Percentiles rank a stretch among this genome's conserved stretches.
phyloP scores from a whole-genome alignment of 2,113 vertebrate species.

The Acanthochromis polyacanthus region DNA sequence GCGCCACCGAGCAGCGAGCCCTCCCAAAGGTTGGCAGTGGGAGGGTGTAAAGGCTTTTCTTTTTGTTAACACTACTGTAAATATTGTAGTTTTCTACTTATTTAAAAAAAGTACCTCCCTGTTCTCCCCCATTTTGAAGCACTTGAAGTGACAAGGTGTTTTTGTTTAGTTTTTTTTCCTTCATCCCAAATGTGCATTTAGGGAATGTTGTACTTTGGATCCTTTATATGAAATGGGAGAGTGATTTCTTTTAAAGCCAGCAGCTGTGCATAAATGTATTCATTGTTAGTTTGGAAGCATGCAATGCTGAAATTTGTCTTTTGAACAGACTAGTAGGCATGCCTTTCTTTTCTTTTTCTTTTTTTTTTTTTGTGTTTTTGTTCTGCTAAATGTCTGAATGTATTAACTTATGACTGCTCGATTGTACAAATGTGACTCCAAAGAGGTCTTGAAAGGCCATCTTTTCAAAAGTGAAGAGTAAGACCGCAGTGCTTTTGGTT shows the following conservation, averaged over 20 bases:
- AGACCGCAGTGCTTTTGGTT: conserved; percentile 29
- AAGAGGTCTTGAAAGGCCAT: conserved; percentile 7
- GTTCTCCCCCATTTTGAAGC: conserved; percentile 25
- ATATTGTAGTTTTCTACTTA: conserved; percentile 68
- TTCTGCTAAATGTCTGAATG: not conserved
- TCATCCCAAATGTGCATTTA: conserved; percentile 27
- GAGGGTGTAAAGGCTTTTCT: conserved; percentile 80
- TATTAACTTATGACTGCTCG: conserved; percentile 18
- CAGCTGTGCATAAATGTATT: conserved; percentile 40
- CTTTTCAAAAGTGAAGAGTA: not conserved
- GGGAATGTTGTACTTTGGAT: conserved; percentile 40
- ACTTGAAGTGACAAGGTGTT: not conserved
- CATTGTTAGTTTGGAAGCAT: conserved; percentile 21
- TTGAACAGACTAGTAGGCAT: conserved; percentile 19
- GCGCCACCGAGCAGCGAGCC: conserved; percentile 78
- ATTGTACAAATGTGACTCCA: conserved; percentile 26
- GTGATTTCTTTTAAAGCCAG: conserved; percentile 59
- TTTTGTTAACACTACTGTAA: conserved; percentile 59
- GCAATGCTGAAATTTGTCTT: conserved; percentile 21
- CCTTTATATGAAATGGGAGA: conserved; percentile 41
- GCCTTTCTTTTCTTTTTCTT: not conserved
- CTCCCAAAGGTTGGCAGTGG: conserved; percentile 90
- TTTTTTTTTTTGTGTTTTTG: not conserved
- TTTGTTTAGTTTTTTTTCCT: not conserved
- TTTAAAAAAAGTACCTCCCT: conserved; percentile 59